Percentiles rank a stretch among this genome's conserved stretches.
Conservation (phyloP, 2,888 invertebrate species). For the Noctua fimbriata region DNA sequence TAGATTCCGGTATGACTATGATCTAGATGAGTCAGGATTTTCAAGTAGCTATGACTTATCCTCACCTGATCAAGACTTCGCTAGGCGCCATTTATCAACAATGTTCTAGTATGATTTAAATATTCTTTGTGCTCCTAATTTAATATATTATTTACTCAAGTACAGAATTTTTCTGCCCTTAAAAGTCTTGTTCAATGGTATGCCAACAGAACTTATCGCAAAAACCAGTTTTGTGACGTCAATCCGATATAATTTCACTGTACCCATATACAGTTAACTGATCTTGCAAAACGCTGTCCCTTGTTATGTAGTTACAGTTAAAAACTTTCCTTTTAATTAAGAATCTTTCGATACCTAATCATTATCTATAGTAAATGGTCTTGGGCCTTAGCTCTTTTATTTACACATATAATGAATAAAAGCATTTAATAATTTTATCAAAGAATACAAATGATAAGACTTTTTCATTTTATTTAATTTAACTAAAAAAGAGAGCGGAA, state of each 20-base stretch:
- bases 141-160: conserved; percentile 10
- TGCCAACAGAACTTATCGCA: conserved; percentile 19
- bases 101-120: conserved; percentile 6
- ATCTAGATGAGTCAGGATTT: conserved; percentile 25
- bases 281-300: not conserved
- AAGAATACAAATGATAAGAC: not conserved
- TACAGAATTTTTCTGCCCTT: conserved; percentile 26
- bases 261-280: not conserved
- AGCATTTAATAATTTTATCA: not conserved
- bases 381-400: no score
- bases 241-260: conserved; percentile 35
- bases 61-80: not conserved
- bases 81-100: not conserved
- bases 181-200: conserved; percentile 15
- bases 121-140: not conserved
- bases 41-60: conserved; percentile 6
- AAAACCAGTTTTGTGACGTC: conserved; percentile 30
- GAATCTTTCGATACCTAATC: not conserved
- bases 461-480: not conserved
- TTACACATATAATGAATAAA: not conserved
- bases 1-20: conserved; percentile 12
- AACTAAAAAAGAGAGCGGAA: not conserved
- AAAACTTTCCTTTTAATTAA: not conserved
- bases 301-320: not conserved
- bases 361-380: not conserved